Evolutionary conservation across 2,797 vertebrate species (phyloP), one percentile per base, ranked within the genome.

Genomic region (Coracias cyanogaster): DNA sequence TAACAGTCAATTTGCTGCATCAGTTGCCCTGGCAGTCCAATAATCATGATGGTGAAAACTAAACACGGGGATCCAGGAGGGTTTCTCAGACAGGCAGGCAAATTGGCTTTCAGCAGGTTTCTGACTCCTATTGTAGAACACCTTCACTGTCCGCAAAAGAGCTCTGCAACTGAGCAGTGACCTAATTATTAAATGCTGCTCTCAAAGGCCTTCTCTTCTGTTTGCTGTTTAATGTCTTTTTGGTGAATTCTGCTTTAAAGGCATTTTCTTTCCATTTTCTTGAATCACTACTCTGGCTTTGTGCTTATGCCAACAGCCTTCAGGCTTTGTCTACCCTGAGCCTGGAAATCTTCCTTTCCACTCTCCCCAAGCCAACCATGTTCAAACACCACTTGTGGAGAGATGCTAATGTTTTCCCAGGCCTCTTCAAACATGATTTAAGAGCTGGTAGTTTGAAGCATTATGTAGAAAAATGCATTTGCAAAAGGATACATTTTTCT

Each of bases 181-280:
- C 91, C 82, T 82, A 87, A 85, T 94, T 95, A 93, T 55, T 77
- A 86, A 96, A 88, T 5, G 12, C 62, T 74, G 55, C 82, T 94
- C 79, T 92, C 26, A 3, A 80, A 86, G 77, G 67, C 78, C 37
- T 60, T 14, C 9, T 67, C 57, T 90, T 54, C 54, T 80, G 28
- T 82, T 92, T 48, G 67, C 67, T 79, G 16, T 73, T 74, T 83
- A 49, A 52, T 49, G 28, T 48, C 9, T 60, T 86, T 87, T 79
- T 61, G 58, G 64, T 66, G 52, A 89, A 81, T 90, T 78, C 37
- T 45, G 55, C 83, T 93, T 94, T 82, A 85, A 89, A 86, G 37
- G 15, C 9, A 69, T 73, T 95, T 90, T 87, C 45, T 48, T 90
- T 70, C 71, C 4, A 4, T 73, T 92, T 78, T 85, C 86, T 83